These are phyloP conservation scores for Syngnathus floridae DNA, from an alignment of 2,113 vertebrate species.

Conservation along the genomic window DNA sequence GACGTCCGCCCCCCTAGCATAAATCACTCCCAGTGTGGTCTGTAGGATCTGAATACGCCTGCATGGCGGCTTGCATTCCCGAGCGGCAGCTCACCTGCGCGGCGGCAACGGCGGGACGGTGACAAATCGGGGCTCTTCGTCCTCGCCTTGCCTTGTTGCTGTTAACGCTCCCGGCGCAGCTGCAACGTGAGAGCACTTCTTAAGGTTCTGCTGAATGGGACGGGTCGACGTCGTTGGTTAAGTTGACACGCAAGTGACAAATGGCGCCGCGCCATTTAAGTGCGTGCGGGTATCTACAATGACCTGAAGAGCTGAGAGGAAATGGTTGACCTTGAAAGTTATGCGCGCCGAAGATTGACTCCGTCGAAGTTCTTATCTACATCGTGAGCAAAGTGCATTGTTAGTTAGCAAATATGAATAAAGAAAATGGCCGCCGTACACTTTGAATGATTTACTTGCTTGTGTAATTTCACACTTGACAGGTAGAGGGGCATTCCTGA, in stretches of 20 bases:
- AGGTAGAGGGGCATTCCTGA: too few relatives aligned
- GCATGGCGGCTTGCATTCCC: slow-evolving; percentile 54
- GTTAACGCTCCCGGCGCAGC: slow-evolving; percentile 20
- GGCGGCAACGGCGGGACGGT: neutral
- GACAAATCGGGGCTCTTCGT: slow-evolving; percentile 14
- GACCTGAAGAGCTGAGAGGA: slow-evolving; percentile 26
- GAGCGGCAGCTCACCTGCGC: slow-evolving; percentile 50
- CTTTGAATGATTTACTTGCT: too few relatives aligned
- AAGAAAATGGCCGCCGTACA: too few relatives aligned
- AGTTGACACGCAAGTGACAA: slow-evolving; percentile 47
- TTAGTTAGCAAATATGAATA: too few relatives aligned
- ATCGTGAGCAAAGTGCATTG: slow-evolving; percentile 3
- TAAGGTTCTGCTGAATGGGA: slow-evolving; percentile 29
- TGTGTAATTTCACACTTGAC: too few relatives aligned
- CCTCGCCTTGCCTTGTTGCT: slow-evolving; percentile 10
- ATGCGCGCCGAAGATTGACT: slow-evolving; percentile 29
- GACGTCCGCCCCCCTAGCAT: slow-evolving; percentile 14
- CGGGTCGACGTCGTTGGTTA: slow-evolving; percentile 39
- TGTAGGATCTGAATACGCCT: slow-evolving; percentile 60
- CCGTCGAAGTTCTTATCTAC: slow-evolving; percentile 1
- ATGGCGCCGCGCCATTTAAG: slow-evolving; percentile 31
- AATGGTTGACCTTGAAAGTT: slow-evolving; percentile 17
- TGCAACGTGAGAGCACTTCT: slow-evolving; percentile 53
- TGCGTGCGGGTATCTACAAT: slow-evolving; percentile 29
- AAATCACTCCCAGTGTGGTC: slow-evolving; percentile 51